Conservation (phyloP, 2,888 invertebrate genomes). For the Parnassius glacialis region DNA sequence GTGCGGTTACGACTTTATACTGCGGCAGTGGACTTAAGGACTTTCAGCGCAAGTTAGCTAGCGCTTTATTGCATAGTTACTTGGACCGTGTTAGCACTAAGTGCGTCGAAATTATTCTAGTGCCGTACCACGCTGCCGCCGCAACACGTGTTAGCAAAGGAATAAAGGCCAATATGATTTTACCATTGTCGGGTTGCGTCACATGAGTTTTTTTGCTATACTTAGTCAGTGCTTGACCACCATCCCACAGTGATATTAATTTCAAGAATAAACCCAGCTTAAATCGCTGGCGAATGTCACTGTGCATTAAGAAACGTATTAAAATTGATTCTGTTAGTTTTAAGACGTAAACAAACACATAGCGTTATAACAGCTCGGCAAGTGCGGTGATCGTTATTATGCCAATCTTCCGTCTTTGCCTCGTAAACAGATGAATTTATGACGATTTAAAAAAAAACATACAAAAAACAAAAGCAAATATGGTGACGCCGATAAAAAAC, state of each 20-base stretch:
- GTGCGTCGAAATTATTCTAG: too few relatives aligned
- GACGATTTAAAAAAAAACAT: background rate
- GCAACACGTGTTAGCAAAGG: background rate
- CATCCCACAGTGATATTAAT: too few relatives aligned
- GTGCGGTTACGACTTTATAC: too few relatives aligned
- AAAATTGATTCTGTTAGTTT: slow-evolving; percentile 13
- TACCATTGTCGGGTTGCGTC: background rate
- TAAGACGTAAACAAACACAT: slow-evolving; percentile 5
- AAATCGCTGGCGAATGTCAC: background rate
- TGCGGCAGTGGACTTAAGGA: too few relatives aligned
- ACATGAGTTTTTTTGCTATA: too few relatives aligned
- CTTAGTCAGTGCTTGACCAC: too few relatives aligned
- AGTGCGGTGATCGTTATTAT: slow-evolving; percentile 6
- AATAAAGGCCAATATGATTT: background rate
- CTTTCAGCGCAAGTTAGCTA: too few relatives aligned
- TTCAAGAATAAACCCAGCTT: too few relatives aligned
- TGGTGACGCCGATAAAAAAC: slow-evolving; percentile 14
- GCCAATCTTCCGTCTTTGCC: slow-evolving; percentile 1
- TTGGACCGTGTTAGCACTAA: too few relatives aligned
- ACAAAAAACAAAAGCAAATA: slow-evolving; percentile 3
- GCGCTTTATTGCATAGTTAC: too few relatives aligned
- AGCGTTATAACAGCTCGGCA: slow-evolving; percentile 4
- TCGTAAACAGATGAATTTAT: slow-evolving; percentile 21
- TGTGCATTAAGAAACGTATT: background rate
- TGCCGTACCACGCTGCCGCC: too few relatives aligned